phyloP scores from a whole-genome alignment of 2,113 vertebrate species.

The Sclerurus mexicanus region DNA sequence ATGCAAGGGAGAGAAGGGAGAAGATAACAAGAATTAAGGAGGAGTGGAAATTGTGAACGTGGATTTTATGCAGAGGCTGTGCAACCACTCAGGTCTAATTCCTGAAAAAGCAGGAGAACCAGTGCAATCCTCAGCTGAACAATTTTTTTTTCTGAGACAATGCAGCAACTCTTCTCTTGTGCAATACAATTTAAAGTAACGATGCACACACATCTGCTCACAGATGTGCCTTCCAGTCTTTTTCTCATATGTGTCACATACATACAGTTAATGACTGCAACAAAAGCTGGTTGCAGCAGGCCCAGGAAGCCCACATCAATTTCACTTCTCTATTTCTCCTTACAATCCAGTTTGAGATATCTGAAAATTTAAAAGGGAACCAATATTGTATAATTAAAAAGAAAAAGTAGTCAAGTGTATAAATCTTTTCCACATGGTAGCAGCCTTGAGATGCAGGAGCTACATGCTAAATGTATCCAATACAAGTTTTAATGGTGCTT shows the following conservation, averaged over 20 bases:
- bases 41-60: background rate
- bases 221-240: background rate
- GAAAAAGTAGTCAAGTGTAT: background rate
- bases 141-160: background rate
- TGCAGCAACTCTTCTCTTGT: background rate
- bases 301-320: background rate
- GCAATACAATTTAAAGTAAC: background rate
- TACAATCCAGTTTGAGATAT: background rate
- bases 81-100: background rate
- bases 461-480: background rate
- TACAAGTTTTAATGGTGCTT: background rate
- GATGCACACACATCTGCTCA: background rate
- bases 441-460: background rate
- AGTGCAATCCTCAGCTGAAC: background rate
- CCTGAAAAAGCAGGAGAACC: background rate
- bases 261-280: background rate
- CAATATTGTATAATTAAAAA: background rate
- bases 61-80: background rate
- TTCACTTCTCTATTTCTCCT: background rate
- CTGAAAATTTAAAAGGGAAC: background rate
- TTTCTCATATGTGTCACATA: background rate
- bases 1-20: background rate
- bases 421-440: background rate
- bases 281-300: background rate
- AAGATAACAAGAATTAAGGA: background rate